Evolutionary conservation across 2,888 invertebrate genomes (phyloP).

Genomic region (Parnassius mnemosyne): DNA sequence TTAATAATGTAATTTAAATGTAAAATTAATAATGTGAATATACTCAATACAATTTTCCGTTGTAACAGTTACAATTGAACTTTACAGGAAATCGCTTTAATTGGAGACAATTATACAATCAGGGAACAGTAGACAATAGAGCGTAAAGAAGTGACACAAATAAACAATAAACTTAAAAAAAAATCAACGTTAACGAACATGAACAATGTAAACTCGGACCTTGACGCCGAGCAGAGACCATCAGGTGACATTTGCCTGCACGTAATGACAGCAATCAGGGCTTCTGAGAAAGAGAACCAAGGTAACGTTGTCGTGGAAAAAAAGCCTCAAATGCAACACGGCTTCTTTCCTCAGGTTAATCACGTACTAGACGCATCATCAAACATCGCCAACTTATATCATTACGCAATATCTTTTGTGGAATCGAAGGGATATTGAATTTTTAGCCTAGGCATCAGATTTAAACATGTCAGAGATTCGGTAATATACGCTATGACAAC

Average conservation of each 20-base stretch:
- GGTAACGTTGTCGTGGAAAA: constrained; percentile 15
- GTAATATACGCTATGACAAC: too few species aligned
- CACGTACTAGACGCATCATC: neutral
- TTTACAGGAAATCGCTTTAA: too few species aligned
- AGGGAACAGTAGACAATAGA: too few species aligned
- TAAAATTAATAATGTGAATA: too few species aligned
- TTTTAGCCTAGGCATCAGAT: too few species aligned
- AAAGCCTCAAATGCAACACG: constrained; percentile 3
- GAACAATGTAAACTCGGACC: constrained; percentile 1
- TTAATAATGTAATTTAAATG: too few species aligned
- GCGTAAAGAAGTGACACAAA: too few species aligned
- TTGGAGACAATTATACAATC: too few species aligned
- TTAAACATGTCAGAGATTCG: too few species aligned
- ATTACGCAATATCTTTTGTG: neutral
- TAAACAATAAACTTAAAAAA: neutral
- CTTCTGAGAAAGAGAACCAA: constrained; percentile 20
- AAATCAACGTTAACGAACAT: neutral
- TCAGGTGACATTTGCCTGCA: constrained; percentile 13
- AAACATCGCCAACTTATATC: neutral
- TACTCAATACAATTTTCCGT: too few species aligned
- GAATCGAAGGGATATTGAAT: neutral
- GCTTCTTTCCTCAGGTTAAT: constrained; percentile 15
- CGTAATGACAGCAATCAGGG: constrained; percentile 24
- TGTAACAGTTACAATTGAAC: too few species aligned
- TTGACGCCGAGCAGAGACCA: constrained; percentile 4